A percentile compares a stretch with the other conserved stretches of the same genome.
Conservation (phyloP, 2,888 invertebrate species). For the Rhagium mordax region DNA sequence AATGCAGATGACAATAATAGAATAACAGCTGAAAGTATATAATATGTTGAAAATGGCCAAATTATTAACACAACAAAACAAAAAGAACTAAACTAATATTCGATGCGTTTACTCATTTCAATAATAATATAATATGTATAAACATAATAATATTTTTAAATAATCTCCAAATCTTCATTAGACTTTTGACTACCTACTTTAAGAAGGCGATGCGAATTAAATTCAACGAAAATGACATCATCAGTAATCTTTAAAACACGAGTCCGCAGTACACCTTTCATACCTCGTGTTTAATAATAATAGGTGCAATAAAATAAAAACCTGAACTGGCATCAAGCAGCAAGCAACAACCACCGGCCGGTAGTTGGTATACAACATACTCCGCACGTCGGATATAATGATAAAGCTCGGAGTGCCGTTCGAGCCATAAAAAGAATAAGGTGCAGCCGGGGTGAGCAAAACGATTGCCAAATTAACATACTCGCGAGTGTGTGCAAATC, state of each 20-base stretch:
- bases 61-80: too few relatives aligned
- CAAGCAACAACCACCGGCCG: slow-evolving; percentile 7
- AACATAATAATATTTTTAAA: too few relatives aligned
- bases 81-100: too few relatives aligned
- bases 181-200: neutral
- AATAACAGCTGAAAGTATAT: too few relatives aligned
- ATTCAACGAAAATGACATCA: slow-evolving; percentile 26
- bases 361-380: neutral
- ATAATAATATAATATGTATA: too few relatives aligned
- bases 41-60: too few relatives aligned
- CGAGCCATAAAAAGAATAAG: slow-evolving; percentile 29
- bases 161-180: neutral
- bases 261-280: slow-evolving; percentile 15
- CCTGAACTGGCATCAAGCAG: slow-evolving; percentile 14
- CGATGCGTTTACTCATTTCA: too few relatives aligned
- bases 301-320: slow-evolving; percentile 33
- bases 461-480: slow-evolving; percentile 60
- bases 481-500: slow-evolving; percentile 45
- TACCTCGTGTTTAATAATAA: slow-evolving; percentile 16
- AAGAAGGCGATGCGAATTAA: neutral
- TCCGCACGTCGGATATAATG: slow-evolving; percentile 13
- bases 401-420: slow-evolving; percentile 33
- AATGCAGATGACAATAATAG: too few relatives aligned
- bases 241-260: slow-evolving; percentile 24
- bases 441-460: slow-evolving; percentile 49